These are phyloP conservation scores for Natrix natrix DNA, from an alignment of 2,797 vertebrate species.

Conservation along the genomic window DNA sequence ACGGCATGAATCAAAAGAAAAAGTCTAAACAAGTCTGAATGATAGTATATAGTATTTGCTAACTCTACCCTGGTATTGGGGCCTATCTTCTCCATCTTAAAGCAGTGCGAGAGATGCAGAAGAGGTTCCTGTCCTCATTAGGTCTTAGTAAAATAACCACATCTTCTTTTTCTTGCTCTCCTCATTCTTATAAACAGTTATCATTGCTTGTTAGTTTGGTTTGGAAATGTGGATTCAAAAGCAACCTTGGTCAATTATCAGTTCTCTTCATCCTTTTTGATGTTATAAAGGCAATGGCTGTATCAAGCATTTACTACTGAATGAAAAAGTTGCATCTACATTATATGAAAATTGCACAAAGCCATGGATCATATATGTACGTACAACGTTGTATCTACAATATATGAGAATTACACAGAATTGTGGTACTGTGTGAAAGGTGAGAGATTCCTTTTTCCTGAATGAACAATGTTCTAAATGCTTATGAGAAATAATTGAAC, in stretches of 20 bases:
- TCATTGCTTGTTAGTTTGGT: conserved; percentile 4
- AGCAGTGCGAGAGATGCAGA: conserved; percentile 52
- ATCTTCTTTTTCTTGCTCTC: neutral
- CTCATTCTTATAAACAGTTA: conserved; percentile 21
- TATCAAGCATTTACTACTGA: neutral
- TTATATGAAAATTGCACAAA: neutral
- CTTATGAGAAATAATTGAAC: neutral
- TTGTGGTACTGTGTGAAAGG: neutral
- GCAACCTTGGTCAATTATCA: neutral
- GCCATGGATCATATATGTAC: rapidly evolving
- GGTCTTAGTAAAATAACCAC: conserved; percentile 26
- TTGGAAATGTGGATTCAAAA: conserved; percentile 22
- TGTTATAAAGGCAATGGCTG: neutral
- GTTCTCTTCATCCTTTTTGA: neutral
- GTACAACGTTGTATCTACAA: neutral
- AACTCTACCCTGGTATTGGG: conserved; percentile 68
- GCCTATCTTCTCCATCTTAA: conserved; percentile 60
- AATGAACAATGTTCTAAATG: neutral
- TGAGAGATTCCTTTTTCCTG: neutral
- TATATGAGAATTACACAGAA: neutral
- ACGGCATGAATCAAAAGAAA: conserved; percentile 80
- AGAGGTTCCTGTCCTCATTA: conserved; percentile 37
- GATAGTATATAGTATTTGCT: conserved; percentile 76
- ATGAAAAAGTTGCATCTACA: neutral
- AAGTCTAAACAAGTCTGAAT: conserved; percentile 80